These are phyloP conservation scores for Phrynocephalus guinanensis DNA, from an alignment of 2,797 vertebrate genomes.

Conservation along the genomic window DNA sequence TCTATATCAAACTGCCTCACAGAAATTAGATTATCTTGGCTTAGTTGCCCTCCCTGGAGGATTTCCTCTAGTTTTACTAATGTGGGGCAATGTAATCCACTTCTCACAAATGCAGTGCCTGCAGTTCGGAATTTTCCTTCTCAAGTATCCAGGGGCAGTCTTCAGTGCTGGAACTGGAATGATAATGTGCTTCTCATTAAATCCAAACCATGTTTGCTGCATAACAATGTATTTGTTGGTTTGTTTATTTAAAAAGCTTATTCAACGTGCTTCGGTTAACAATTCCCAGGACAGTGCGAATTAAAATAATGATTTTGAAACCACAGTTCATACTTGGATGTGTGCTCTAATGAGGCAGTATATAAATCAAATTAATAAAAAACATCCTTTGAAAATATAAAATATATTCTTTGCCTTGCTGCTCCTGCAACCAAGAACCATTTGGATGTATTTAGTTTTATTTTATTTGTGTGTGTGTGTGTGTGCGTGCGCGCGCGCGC, in stretches of 20 bases:
- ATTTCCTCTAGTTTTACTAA: not conserved
- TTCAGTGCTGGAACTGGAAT: not conserved
- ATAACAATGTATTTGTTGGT: not conserved
- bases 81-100: too few species aligned
- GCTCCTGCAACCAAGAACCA: not conserved
- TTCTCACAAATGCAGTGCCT: not conserved
- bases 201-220: not conserved
- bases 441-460: not conserved
- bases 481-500: too few species aligned
- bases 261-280: too few species aligned
- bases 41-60: not conserved
- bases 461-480: not conserved
- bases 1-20: not conserved
- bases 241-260: not conserved
- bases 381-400: not conserved
- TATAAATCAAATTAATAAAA: not conserved
- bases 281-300: not conserved
- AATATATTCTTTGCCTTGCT: not conserved
- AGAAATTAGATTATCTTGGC: not conserved
- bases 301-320: too few species aligned
- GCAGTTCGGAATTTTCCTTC: not conserved
- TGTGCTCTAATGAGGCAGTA: too few species aligned
- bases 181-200: too few species aligned
- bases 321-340: too few species aligned
- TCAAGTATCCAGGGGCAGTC: not conserved